Evolutionary conservation across 2,113 vertebrate species (phyloP).

Genomic region (Typhlomys cinereus): DNA sequence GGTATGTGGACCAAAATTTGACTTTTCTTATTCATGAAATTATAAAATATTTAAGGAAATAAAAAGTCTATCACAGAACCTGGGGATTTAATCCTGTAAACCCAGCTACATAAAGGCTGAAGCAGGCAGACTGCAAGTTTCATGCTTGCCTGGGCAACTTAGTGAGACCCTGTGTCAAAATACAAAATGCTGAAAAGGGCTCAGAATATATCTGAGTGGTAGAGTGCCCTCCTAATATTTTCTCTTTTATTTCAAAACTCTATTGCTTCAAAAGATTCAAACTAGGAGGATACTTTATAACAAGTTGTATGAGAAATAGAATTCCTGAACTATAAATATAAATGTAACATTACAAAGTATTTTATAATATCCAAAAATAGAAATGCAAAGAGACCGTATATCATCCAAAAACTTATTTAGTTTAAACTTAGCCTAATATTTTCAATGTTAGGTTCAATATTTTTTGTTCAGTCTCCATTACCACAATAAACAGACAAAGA

Average conservation of each 20-base stretch:
- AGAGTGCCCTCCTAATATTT: not conserved
- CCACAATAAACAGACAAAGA: not conserved
- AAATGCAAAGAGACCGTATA: too few relatives aligned
- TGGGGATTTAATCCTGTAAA: not conserved
- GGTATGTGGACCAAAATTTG: not conserved
- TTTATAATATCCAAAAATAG: too few relatives aligned
- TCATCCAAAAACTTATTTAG: too few relatives aligned
- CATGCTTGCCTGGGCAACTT: not conserved
- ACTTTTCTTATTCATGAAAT: not conserved
- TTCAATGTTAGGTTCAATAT: too few relatives aligned
- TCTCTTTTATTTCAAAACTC: too few relatives aligned
- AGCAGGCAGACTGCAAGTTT: not conserved
- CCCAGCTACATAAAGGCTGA: not conserved
- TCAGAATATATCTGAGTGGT: not conserved
- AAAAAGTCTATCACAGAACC: not conserved
- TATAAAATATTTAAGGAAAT: conserved; percentile 22
- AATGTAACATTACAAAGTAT: too few relatives aligned
- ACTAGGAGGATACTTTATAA: too few relatives aligned
- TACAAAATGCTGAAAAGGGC: not conserved
- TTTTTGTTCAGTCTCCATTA: not conserved
- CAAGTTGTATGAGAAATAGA: too few relatives aligned
- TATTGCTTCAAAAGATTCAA: too few relatives aligned
- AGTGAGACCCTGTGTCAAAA: not conserved
- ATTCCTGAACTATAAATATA: too few relatives aligned
- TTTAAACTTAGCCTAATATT: too few relatives aligned